These are phyloP conservation scores for Heliconius nattereri DNA, from an alignment of 1,140 invertebrate species.

Conservation along the genomic window DNA sequence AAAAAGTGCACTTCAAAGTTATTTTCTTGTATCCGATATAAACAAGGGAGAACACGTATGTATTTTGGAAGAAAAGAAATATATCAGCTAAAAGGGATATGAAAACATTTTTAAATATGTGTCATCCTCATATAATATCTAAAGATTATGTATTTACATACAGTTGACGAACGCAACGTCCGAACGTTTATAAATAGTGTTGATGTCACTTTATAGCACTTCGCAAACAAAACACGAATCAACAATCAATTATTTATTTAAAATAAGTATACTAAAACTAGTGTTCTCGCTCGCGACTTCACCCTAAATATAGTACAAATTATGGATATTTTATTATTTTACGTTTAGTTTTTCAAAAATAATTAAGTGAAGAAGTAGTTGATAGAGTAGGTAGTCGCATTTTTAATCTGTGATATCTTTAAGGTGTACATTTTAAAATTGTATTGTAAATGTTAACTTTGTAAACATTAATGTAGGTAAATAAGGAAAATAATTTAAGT, in stretches of 20 bases:
- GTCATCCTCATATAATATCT: background rate
- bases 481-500: too few species aligned
- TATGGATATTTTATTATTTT: too few species aligned
- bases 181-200: slow-evolving; percentile 58
- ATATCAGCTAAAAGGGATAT: background rate
- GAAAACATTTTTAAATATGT: background rate
- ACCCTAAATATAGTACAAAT: too few species aligned
- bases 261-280: background rate
- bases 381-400: too few species aligned
- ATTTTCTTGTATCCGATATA: too few species aligned
- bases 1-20: background rate
- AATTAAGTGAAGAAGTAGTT: background rate
- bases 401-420: too few species aligned
- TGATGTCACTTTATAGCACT: slow-evolving; percentile 62
- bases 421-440: too few species aligned
- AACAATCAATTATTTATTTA: slow-evolving; percentile 32
- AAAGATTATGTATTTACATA: slow-evolving; percentile 14
- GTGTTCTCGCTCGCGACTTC: too few species aligned
- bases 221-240: slow-evolving; percentile 45
- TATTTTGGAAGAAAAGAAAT: too few species aligned
- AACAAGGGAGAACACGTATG: too few species aligned
- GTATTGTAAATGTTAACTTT: too few species aligned
- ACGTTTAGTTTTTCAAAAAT: background rate
- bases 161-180: slow-evolving; percentile 26
- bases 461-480: too few species aligned